Base-by-base conservation (phyloP, 2,888 invertebrate genomes). In the Orthosia incerta region DNA sequence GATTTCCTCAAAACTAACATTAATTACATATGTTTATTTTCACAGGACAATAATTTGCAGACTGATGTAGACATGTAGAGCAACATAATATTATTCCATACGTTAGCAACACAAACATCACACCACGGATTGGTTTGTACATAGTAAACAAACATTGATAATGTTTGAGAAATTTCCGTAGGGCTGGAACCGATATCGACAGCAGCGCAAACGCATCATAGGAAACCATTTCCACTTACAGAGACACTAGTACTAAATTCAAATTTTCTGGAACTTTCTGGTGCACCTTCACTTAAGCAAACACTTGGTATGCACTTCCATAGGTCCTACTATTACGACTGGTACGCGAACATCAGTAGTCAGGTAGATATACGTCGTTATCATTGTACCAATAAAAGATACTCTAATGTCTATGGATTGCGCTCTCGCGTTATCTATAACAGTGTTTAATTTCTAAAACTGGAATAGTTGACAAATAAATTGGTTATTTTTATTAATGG, bases 341-440 rank as follows among this genome's bases (percentile, higher is more conserved):
- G 92, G 75, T 85, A 84, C 80, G 80, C 82, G 84, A 89, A 80
- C 88, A 83, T 85, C 90, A 88, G 93, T 88, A 91, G 91, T 88
- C 90, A 89, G 88, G 88, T 89, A 91, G 89, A 89, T 90, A 90
- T 89, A 88, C 74, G 74, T 84, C 72, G 89, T 92, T 96, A 96
- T 96, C 95, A 91, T 85, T 92, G 89, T 93, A 92, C 93, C 93
- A 96, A 95, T 95, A 95, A 84, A 89, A 94, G 95, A 95, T 95
- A 95, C 90, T 91, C 89, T 91, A 91, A 89, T 93, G 91, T 91
- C 89, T 90, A 89, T 89, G 90, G 89, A 92, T 92, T 90, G 89
- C 89, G 89, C 90, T 92, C 91, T 89, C 87, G 48, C 74, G 87
- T 89, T 93, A 93, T 93, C 93, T 88, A 76, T 81, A 85, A 81